A percentile compares a stretch with the other conserved stretches of the same genome.
Conservation (phyloP, 2,113 vertebrate genomes). For the Acrocephalus kingi region DNA sequence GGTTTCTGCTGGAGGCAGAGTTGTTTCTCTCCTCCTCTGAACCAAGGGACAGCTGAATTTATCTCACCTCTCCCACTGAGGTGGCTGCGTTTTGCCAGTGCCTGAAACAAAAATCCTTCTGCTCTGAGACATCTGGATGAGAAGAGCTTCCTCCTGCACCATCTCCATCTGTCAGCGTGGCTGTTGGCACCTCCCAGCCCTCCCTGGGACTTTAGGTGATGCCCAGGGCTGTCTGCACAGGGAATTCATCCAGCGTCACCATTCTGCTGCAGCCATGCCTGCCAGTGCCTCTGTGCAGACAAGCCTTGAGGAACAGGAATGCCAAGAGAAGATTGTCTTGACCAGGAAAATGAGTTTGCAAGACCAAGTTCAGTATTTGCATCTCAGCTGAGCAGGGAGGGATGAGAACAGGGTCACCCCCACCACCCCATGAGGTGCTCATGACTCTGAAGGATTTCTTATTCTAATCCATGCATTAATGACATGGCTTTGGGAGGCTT, state of each 20-base stretch:
- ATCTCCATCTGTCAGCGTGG: not conserved
- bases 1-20: not conserved
- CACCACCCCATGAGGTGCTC: accelerated
- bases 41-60: not conserved
- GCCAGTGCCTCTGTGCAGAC: not conserved
- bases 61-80: not conserved
- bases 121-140: not conserved
- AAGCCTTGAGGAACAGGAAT: not conserved
- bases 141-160: not conserved
- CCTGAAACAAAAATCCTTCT: not conserved
- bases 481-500: not conserved
- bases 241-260: not conserved
- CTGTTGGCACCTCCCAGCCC: not conserved
- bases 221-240: not conserved
- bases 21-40: not conserved
- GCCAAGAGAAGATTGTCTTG: not conserved
- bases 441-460: not conserved
- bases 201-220: not conserved
- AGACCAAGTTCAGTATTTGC: not conserved
- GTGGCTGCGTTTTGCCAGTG: accelerated
- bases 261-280: not conserved
- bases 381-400: not conserved
- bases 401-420: not conserved
- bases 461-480: not conserved
- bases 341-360: not conserved